These are phyloP conservation scores for Motacilla tschutschensis DNA, from an alignment of 2,113 vertebrate species.

Conservation along the genomic window DNA sequence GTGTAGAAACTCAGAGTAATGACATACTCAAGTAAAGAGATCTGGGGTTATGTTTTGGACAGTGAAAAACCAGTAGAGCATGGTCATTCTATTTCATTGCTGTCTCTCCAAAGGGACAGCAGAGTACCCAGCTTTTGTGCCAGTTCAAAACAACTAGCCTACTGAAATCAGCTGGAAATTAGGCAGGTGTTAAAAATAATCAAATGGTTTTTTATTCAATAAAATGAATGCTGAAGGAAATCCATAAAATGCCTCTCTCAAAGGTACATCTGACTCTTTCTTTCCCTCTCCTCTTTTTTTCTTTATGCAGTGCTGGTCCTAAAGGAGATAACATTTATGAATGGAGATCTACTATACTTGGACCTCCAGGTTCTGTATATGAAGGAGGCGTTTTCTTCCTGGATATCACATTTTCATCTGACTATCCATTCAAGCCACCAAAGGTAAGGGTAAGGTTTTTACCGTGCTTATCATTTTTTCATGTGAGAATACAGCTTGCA, in stretches of 20 bases:
- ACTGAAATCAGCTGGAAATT: background rate
- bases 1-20: background rate
- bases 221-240: background rate
- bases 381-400: constrained; percentile 97
- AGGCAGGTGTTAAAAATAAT: background rate
- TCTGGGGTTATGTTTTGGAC: background rate
- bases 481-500: background rate
- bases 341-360: constrained; percentile 97
- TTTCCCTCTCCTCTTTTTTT: background rate
- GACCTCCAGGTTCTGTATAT: constrained; percentile 93
- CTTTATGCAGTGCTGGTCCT: constrained; percentile 84
- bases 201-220: background rate
- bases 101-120: background rate
- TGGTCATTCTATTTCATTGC: background rate
- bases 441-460: constrained; percentile 82
- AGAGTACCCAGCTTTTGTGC: background rate
- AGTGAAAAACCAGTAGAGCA: background rate
- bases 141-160: background rate
- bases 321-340: constrained; percentile 98
- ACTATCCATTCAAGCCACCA: constrained; percentile 97
- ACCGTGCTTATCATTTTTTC: background rate
- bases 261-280: constrained; percentile 9
- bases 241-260: background rate
- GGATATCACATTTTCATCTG: constrained; percentile 96
- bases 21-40: background rate